A percentile compares a stretch with the other conserved stretches of the same genome.
These are phyloP conservation scores for Nephrotoma flavescens DNA, from an alignment of 2,888 invertebrate genomes.

Conservation along the genomic window DNA sequence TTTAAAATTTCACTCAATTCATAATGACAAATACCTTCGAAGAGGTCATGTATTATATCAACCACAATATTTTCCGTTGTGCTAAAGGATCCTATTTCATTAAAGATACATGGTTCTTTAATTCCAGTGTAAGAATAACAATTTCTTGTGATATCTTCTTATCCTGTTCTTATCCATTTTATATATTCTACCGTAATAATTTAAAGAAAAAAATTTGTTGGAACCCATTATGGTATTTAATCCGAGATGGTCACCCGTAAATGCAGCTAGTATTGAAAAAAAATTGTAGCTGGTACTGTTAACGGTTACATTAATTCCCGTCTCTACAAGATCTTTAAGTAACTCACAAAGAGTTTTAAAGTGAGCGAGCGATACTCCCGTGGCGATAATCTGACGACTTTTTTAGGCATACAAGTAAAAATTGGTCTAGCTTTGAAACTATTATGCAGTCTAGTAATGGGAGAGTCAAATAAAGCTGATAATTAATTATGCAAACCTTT, in stretches of 20 bases:
- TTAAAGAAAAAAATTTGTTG: neutral
- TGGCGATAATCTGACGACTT: neutral
- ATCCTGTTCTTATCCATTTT: neutral
- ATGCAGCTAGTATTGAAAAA: no score
- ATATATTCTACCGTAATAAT: neutral
- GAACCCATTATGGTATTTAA: no score
- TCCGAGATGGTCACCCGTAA: no score
- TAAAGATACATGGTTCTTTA: no score
- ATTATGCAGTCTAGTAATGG: neutral
- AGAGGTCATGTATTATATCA: neutral
- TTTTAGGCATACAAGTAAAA: neutral
- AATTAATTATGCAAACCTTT: no score
- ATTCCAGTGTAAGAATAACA: no score
- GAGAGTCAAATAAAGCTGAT: neutral
- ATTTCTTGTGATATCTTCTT: no score
- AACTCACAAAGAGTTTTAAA: neutral
- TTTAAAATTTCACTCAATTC: neutral
- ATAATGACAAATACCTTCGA: neutral
- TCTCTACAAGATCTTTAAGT: neutral
- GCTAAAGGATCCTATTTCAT: no score
- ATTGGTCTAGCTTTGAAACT: neutral
- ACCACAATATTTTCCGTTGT: no score
- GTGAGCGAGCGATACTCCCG: neutral
- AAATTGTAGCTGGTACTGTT: neutral
- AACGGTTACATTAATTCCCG: neutral